Evolutionary conservation across 2,113 vertebrate species (phyloP).

Genomic region (Plotosus lineatus): DNA sequence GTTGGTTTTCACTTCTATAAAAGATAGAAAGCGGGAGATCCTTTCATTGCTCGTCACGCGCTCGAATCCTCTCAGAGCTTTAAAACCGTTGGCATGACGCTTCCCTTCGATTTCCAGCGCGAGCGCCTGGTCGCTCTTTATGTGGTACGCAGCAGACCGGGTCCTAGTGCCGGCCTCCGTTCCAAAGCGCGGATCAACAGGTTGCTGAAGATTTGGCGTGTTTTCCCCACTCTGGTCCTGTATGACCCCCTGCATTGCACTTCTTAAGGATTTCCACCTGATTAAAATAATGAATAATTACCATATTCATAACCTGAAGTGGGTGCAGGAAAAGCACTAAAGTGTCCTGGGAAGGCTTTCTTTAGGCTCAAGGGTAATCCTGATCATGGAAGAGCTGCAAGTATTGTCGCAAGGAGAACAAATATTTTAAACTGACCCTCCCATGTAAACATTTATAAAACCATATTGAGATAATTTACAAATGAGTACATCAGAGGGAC

Average conservation of each 20-base stretch:
- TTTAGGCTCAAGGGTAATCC: no score
- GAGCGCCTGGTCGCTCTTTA: not conserved
- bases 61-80: not conserved
- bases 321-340: no score
- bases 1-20: not conserved
- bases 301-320: no score
- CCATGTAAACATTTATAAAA: no score
- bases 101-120: not conserved
- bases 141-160: not conserved
- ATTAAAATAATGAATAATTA: no score
- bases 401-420: no score
- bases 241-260: not conserved
- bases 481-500: no score
- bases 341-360: no score
- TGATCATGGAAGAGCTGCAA: no score
- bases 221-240: not conserved
- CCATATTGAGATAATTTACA: no score
- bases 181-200: conserved; percentile 10
- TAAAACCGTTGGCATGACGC: conserved; percentile 26
- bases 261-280: no score
- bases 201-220: not conserved
- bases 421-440: no score
- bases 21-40: not conserved
- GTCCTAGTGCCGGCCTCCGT: not conserved
- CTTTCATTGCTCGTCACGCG: not conserved